Evolutionary conservation across 2,888 invertebrate genomes (phyloP).

Genomic region (Parnassius apollo): DNA sequence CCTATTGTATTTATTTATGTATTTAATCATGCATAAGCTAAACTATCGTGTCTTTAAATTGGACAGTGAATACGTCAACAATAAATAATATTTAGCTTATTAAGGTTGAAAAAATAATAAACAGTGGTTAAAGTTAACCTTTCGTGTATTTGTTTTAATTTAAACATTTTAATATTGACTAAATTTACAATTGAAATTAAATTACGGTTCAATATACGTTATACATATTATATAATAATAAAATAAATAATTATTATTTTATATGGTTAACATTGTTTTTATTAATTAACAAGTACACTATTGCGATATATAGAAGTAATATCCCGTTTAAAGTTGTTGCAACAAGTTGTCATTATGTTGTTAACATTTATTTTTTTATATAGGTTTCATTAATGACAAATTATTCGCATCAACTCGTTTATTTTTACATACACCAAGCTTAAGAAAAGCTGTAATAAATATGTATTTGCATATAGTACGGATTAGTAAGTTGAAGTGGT

Average conservation of each 20-base stretch:
- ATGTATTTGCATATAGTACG: background rate
- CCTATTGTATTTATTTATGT: too few species aligned
- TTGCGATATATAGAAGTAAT: slow-evolving; percentile 25
- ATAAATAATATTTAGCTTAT: too few species aligned
- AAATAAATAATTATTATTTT: slow-evolving; percentile 32
- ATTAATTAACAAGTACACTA: slow-evolving; percentile 3
- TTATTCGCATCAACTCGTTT: slow-evolving; percentile 67
- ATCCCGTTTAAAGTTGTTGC: slow-evolving; percentile 61
- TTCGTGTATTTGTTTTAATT: slow-evolving; percentile 4
- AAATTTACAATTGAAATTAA: background rate
- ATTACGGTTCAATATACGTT: background rate
- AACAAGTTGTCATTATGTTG: slow-evolving; percentile 70
- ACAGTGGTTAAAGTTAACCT: too few species aligned
- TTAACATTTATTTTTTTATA: slow-evolving; percentile 5
- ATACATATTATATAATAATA: background rate
- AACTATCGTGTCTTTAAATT: too few species aligned
- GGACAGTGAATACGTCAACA: too few species aligned
- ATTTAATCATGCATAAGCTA: too few species aligned
- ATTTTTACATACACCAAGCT: slow-evolving; percentile 42
- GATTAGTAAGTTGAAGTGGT: too few species aligned
- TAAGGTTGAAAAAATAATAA: too few species aligned
- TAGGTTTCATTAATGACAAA: slow-evolving; percentile 56
- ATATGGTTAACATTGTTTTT: slow-evolving; percentile 37
- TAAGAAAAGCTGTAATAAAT: slow-evolving; percentile 11
- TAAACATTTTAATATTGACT: slow-evolving; percentile 3